These are phyloP conservation scores for Abscondita cerata DNA, from an alignment of 2,888 invertebrate genomes.

Conservation along the genomic window DNA sequence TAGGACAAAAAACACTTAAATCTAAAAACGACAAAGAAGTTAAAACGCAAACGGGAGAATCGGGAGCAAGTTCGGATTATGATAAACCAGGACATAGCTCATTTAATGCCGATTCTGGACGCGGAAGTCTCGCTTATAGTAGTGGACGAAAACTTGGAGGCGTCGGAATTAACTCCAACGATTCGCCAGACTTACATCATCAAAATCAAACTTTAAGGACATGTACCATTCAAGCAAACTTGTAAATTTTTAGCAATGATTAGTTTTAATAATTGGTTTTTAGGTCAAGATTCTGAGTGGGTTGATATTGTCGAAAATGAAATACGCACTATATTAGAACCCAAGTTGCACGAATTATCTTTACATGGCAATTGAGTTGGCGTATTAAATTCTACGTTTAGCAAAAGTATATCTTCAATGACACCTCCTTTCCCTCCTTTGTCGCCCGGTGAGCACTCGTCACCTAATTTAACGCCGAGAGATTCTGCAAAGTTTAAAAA, in stretches of 20 bases:
- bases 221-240: conserved; percentile 37
- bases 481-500: conserved; percentile 57
- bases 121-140: conserved; percentile 82
- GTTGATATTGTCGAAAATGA: conserved; percentile 83
- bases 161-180: conserved; percentile 64
- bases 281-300: conserved; percentile 77
- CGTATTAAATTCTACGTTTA: conserved; percentile 71
- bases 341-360: conserved; percentile 70
- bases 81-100: conserved; percentile 76
- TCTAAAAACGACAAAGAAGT: conserved; percentile 59
- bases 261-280: not conserved
- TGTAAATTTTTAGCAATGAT: not conserved
- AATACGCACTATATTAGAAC: conserved; percentile 77
- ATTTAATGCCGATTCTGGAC: conserved; percentile 79
- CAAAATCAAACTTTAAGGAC: conserved; percentile 46
- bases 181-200: conserved; percentile 63
- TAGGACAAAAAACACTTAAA: conserved; percentile 56
- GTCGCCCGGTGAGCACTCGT: conserved; percentile 69
- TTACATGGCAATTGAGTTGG: conserved; percentile 62
- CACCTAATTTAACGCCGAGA: conserved; percentile 58
- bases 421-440: conserved; percentile 81
- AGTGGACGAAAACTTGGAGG: conserved; percentile 70
- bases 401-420: conserved; percentile 73
- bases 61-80: conserved; percentile 74
- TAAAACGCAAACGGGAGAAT: conserved; percentile 63